A percentile compares a stretch with the other conserved stretches of the same genome.
phyloP scores from a whole-genome alignment of 2,888 invertebrate species.

The Incurvaria masculella region DNA sequence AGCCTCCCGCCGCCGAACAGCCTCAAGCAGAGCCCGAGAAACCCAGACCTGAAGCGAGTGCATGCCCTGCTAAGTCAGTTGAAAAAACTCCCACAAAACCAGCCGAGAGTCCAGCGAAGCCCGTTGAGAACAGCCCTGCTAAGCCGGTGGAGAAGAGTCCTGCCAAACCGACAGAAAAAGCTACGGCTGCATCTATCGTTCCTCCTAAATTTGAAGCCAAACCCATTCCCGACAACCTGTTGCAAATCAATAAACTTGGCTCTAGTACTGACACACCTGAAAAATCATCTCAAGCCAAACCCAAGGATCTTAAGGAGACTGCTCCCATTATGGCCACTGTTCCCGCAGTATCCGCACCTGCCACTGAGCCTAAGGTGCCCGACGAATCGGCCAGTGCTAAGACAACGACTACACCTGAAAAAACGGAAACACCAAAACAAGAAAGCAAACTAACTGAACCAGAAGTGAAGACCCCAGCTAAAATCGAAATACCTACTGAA shows the following conservation, averaged over 20 bases:
- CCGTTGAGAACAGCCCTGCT: conserved; percentile 5
- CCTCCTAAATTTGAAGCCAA: not conserved
- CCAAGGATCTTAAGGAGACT: conserved; percentile 8
- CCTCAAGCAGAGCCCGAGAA: conserved; percentile 29
- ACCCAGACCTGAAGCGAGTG: not conserved
- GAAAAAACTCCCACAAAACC: not conserved
- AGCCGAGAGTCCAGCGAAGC: conserved; percentile 1
- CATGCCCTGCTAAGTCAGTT: not conserved
- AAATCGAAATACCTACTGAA: conserved; percentile 16
- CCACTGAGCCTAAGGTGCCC: not conserved
- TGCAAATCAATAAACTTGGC: not conserved
- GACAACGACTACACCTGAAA: not conserved
- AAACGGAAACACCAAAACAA: conserved; percentile 33
- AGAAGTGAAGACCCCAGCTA: conserved; percentile 17
- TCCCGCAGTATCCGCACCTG: conserved; percentile 8
- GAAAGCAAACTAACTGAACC: conserved; percentile 31
- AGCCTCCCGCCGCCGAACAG: conserved; percentile 32
- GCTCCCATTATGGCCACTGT: conserved; percentile 5
- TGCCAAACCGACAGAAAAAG: not conserved
- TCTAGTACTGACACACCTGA: not conserved
- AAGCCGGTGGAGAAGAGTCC: not conserved
- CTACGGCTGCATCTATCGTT: not conserved
- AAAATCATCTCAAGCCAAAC: not conserved
- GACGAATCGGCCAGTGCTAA: not conserved
- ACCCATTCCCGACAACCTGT: not conserved